Base-by-base conservation (phyloP, 1,140 invertebrate species). In the Drosophila micromelanica region DNA sequence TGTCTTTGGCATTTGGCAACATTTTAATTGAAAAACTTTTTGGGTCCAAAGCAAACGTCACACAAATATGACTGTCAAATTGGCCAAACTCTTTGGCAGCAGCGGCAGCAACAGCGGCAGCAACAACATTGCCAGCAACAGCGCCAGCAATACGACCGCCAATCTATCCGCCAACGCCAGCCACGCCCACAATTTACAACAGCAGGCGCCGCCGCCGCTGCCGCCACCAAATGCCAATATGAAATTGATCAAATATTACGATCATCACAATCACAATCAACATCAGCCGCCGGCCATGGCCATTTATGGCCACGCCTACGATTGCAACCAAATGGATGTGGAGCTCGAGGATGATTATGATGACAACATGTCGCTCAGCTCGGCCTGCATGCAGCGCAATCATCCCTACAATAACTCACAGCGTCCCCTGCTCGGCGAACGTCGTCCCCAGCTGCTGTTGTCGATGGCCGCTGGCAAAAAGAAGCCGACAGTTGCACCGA, bases 401-500 rank as follows among this genome's bases (percentile, higher is more conserved):
- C 90, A 89, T 77, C 81, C 89, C 7, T 91, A 73, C 45, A 91
- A 91, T 45, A 90, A 91, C 12, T 91, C 90, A 1, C 84, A 90
- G 62, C 64, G 90, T 11, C 90, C 90, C 3, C 51, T 91, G 45
- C 68, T 91, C n/a, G 80, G 80, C 51, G 89, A 89, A 11, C 71
- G 89, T 2, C 67, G 84, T 17, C 72, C 86, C 6, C 73, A 76
- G 38, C 48, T 75, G 6, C 67, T 59, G n/a, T 23, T 78, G 38
- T 60, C 63, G 49, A 56, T 56, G 43, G 67, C 59, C 13, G 69
- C 59, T 2, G 67, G 72, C 40, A 85, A 75, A 42, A 76, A 72
- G 27, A 74, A 78, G 38, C 17, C 51, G 49, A 30, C 63, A 57
- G 35, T 42, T 27, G n/a, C 48, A 2, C 51, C 62, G 3, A 65